These are phyloP conservation scores for Graphium colonna DNA, from an alignment of 2,888 invertebrate species.

Conservation along the genomic window DNA sequence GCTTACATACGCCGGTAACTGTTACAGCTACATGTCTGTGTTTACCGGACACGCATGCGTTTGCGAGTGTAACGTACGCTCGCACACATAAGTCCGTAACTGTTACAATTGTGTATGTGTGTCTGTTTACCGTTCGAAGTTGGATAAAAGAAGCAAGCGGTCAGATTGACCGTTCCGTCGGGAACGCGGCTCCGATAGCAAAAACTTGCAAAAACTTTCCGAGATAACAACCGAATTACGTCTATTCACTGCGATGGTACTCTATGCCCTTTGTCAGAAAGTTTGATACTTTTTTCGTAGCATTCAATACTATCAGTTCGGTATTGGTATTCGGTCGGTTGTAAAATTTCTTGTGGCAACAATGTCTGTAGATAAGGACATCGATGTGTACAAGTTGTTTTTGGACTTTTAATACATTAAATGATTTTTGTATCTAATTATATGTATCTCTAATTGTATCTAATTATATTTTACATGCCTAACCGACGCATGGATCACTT, in stretches of 20 bases:
- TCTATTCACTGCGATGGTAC: background rate
- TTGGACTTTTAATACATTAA: background rate
- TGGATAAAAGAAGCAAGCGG: background rate
- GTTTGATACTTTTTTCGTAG: background rate
- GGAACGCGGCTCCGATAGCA: background rate
- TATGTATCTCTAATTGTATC: too few species aligned
- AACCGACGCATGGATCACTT: too few species aligned
- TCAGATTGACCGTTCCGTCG: background rate
- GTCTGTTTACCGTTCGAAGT: background rate
- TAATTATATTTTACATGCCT: too few species aligned
- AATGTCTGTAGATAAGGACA: background rate
- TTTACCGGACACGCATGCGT: too few species aligned
- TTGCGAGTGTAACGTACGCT: background rate
- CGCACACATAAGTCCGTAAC: background rate
- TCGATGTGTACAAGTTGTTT: background rate
- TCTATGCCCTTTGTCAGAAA: background rate
- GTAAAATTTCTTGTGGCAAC: background rate
- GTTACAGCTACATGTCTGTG: slow-evolving; percentile 9
- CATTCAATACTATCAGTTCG: background rate
- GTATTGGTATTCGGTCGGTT: background rate
- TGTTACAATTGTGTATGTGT: background rate
- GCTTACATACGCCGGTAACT: background rate
- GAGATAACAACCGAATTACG: background rate
- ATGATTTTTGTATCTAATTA: background rate
- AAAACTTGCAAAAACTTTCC: background rate